phyloP scores from a whole-genome alignment of 2,797 vertebrate genomes.

The Acipenser ruthenus region DNA sequence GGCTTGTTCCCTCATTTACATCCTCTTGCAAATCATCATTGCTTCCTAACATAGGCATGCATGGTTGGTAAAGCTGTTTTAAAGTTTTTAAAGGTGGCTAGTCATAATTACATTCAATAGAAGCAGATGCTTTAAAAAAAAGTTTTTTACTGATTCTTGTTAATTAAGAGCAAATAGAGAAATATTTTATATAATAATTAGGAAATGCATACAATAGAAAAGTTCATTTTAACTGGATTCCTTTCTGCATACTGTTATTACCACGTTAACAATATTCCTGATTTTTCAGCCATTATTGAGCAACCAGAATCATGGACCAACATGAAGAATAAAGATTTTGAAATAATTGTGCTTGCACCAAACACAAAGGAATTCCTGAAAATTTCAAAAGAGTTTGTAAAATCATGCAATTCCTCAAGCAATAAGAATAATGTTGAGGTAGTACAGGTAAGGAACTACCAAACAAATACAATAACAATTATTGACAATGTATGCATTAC shows the following conservation, averaged over 20 bases:
- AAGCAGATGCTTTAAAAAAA: no score
- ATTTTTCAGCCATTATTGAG: slow-evolving; percentile 34
- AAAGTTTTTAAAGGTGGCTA: background rate
- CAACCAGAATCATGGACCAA: slow-evolving; percentile 34
- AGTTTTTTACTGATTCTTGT: background rate
- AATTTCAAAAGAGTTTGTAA: slow-evolving; percentile 27
- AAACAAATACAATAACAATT: background rate
- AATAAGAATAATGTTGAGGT: slow-evolving; percentile 17
- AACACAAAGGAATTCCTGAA: slow-evolving; percentile 31
- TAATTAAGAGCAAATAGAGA: background rate
- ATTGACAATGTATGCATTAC: no score
- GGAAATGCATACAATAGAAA: no score
- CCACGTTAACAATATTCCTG: background rate
- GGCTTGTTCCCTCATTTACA: no score
- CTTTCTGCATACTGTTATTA: no score
- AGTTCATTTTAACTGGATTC: background rate
- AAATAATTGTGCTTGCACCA: slow-evolving; percentile 20
- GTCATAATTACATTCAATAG: no score
- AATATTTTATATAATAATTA: background rate
- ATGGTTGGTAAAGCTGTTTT: no score
- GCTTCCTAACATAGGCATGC: no score
- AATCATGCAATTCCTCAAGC: slow-evolving; percentile 16
- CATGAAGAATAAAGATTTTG: slow-evolving; percentile 29
- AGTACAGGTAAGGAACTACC: slow-evolving; percentile 27
- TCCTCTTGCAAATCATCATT: no score